phyloP scores from a whole-genome alignment of 2,797 vertebrate species.

The Halcyon smyrnensis region DNA sequence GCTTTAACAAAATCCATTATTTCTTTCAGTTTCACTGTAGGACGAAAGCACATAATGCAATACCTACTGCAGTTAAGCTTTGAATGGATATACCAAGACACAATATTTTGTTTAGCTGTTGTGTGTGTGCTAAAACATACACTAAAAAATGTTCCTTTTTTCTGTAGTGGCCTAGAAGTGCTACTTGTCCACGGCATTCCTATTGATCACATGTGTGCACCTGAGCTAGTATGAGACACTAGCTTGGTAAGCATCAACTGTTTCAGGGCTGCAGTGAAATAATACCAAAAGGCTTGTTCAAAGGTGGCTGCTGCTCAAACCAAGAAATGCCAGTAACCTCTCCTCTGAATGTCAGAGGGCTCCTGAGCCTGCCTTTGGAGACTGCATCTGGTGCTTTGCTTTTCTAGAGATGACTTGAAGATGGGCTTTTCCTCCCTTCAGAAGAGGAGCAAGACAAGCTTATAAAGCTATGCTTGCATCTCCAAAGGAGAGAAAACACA shows the following conservation, averaged over 20 bases:
- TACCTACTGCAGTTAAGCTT: neutral
- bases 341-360: neutral
- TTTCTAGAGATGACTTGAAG: neutral
- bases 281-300: neutral
- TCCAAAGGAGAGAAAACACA: accelerated
- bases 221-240: neutral
- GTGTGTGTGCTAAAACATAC: neutral
- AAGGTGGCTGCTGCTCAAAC: neutral
- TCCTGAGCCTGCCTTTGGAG: neutral
- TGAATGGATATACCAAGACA: neutral
- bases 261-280: neutral
- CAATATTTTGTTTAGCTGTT: neutral
- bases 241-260: neutral
- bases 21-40: neutral
- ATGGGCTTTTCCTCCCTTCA: neutral
- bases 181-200: neutral
- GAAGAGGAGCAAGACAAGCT: neutral
- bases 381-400: neutral
- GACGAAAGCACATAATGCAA: neutral
- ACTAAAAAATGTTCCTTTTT: neutral
- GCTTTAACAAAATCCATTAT: neutral
- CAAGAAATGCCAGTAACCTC: neutral
- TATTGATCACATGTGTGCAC: neutral
- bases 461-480: neutral
- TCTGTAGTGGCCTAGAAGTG: neutral